These are phyloP conservation scores for Melieria picta DNA, from an alignment of 2,888 invertebrate genomes.

Conservation along the genomic window DNA sequence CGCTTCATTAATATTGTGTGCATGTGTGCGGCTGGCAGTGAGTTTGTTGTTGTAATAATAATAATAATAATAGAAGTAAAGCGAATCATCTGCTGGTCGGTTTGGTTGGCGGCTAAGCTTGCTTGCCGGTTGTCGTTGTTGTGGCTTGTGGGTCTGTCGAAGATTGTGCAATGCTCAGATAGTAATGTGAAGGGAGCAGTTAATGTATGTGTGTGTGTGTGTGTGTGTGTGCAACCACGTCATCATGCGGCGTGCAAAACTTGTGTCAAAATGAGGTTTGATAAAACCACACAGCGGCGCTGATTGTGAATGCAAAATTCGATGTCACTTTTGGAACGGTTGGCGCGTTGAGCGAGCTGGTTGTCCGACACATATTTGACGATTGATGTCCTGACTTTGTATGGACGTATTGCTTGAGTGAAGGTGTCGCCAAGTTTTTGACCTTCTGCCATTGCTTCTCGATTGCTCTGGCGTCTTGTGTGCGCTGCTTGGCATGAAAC, in stretches of 20 bases:
- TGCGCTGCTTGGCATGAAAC: no score
- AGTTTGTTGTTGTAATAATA: not conserved
- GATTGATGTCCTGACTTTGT: no score
- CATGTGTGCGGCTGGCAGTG: not conserved
- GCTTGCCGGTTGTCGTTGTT: not conserved
- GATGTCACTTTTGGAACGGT: no score
- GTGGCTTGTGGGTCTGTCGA: no score
- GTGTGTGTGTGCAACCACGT: not conserved
- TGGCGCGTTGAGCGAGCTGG: no score
- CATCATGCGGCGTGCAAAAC: slow-evolving; percentile 9
- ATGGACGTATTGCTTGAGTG: no score
- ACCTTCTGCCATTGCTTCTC: no score
- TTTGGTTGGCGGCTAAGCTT: not conserved
- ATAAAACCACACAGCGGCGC: not conserved
- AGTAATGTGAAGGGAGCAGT: not conserved
- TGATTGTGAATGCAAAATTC: not conserved
- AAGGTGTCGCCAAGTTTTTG: no score
- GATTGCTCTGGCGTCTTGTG: no score
- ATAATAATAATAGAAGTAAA: not conserved
- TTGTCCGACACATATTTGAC: no score
- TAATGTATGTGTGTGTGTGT: not conserved
- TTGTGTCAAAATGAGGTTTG: slow-evolving; percentile 6
- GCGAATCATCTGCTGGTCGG: not conserved
- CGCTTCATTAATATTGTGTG: no score
- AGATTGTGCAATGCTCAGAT: no score